Conservation (phyloP, 1,140 invertebrate species). For the Sinella curviseta region DNA sequence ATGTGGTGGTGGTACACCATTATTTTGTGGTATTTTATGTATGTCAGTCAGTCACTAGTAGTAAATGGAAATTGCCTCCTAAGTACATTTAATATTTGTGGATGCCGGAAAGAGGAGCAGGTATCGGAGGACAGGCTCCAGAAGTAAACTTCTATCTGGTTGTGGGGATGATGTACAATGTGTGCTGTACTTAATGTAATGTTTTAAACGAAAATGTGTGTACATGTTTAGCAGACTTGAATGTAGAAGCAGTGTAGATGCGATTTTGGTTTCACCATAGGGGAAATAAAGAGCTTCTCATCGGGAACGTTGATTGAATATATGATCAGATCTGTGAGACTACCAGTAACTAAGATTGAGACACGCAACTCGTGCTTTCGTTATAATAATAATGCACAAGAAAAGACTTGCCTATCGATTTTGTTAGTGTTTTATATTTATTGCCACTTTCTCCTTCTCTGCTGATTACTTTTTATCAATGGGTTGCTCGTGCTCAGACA, state of each 20-base stretch:
- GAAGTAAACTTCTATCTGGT: too few relatives aligned
- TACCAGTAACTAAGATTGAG: conserved; percentile 11
- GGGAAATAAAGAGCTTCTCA: conserved; percentile 9
- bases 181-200: too few relatives aligned
- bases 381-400: not conserved
- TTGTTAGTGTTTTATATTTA: conserved; percentile 6
- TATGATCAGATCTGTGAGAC: conserved; percentile 10
- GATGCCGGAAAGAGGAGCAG: too few relatives aligned
- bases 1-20: not conserved
- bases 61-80: too few relatives aligned
- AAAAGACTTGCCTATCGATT: not conserved
- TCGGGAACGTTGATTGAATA: conserved; percentile 14
- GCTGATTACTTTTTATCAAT: not conserved
- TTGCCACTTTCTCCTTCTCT: not conserved
- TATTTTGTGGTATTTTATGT: conserved; percentile 7
- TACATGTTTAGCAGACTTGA: too few relatives aligned
- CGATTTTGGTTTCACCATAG: conserved; percentile 6
- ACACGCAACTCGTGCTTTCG: not conserved
- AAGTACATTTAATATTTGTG: too few relatives aligned
- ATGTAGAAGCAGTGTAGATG: not conserved
- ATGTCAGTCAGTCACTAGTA: not conserved
- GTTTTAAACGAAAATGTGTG: too few relatives aligned
- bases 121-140: too few relatives aligned
- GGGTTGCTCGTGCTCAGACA: too few relatives aligned
- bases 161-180: too few relatives aligned